Evolutionary conservation across 2,888 invertebrate species (phyloP).

Genomic region (Andrena trimmerana): DNA sequence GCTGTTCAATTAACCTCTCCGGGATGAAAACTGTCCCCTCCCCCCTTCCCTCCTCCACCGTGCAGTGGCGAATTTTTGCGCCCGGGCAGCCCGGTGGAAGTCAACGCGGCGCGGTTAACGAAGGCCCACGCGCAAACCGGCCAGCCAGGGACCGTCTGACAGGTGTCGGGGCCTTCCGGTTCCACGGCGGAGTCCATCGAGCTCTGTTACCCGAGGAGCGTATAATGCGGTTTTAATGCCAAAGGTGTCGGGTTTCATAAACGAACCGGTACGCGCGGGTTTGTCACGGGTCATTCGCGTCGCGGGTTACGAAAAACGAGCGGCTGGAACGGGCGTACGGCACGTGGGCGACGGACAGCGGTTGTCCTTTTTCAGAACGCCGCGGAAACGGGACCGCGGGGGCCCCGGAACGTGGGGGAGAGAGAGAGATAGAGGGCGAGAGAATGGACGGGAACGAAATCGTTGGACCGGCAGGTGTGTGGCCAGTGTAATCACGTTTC

Average conservation of each 20-base stretch:
- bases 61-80: not conserved
- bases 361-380: constrained; percentile 11
- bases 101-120: constrained; percentile 1
- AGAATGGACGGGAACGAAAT: not conserved
- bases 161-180: constrained; percentile 64
- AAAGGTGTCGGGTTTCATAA: constrained; percentile 68
- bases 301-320: constrained; percentile 50
- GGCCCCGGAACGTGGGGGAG: not conserved
- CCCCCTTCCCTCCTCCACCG: not conserved
- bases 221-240: constrained; percentile 69
- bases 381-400: constrained; percentile 11
- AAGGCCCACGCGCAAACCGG: constrained; percentile 37
- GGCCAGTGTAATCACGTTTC: constrained; percentile 18
- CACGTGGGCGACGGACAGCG: constrained; percentile 50
- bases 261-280: constrained; percentile 58
- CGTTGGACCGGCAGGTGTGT: constrained; percentile 11
- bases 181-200: constrained; percentile 44
- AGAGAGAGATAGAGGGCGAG: not conserved
- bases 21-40: not conserved
- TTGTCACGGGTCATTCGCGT: constrained; percentile 64
- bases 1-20: not conserved
- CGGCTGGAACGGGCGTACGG: constrained; percentile 29
- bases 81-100: not conserved
- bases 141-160: constrained; percentile 39
- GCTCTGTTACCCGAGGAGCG: constrained; percentile 36